Evolutionary conservation across 2,113 vertebrate genomes (phyloP).

Genomic region (Lasiurus cinereus): DNA sequence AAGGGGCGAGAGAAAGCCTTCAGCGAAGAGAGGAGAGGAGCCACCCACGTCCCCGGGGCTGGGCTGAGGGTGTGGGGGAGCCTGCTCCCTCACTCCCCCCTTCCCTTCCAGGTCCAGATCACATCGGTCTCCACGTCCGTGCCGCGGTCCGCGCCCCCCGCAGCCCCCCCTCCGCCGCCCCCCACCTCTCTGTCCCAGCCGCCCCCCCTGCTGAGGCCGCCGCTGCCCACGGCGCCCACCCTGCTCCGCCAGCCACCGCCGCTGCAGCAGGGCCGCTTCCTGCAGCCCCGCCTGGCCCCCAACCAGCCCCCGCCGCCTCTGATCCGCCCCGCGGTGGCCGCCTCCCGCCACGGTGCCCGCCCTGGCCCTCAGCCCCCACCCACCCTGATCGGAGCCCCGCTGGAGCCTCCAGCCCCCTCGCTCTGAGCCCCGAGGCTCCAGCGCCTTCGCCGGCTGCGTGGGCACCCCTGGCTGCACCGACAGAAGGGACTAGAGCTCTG

Average conservation of each 20-base stretch:
- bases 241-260: constrained; percentile 94
- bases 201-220: constrained; percentile 91
- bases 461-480: not conserved
- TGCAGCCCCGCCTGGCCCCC: constrained; percentile 89
- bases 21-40: not conserved
- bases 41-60: not conserved
- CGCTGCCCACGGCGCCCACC: constrained; percentile 91
- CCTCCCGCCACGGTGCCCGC: constrained; percentile 78
- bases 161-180: constrained; percentile 76
- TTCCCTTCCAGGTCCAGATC: constrained; percentile 87
- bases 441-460: not conserved
- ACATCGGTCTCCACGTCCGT: constrained; percentile 86
- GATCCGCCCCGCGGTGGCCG: constrained; percentile 90
- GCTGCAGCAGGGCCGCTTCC: constrained; percentile 92
- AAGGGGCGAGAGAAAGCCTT: not conserved
- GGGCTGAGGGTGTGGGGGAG: not conserved
- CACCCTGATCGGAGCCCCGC: constrained; percentile 89
- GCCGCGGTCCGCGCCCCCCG: constrained; percentile 80
- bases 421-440: constrained; percentile 73
- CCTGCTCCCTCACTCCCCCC: not conserved
- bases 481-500: constrained; percentile 3
- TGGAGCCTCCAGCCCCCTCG: constrained; percentile 87
- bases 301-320: constrained; percentile 93
- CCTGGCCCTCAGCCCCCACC: constrained; percentile 88
- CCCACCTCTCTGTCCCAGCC: constrained; percentile 92